Percentiles rank a stretch among this genome's conserved stretches.
Evolutionary conservation across 2,888 invertebrate genomes (phyloP).

Genomic region (Philaethria dido): DNA sequence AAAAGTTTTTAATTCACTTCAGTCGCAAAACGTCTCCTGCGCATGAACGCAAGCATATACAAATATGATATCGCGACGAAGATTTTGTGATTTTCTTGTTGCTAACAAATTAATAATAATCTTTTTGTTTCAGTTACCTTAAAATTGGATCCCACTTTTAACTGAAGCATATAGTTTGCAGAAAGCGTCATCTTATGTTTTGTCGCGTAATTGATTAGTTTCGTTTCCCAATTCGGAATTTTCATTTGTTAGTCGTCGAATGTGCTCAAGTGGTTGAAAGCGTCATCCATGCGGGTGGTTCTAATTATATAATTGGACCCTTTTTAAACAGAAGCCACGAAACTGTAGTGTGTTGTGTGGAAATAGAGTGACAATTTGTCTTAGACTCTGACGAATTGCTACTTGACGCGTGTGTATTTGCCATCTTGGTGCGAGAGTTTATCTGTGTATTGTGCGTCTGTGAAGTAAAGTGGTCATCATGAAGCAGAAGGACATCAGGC

Average conservation of each 20-base stretch:
- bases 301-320: slow-evolving; percentile 80
- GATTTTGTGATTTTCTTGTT: background rate
- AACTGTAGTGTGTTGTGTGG: slow-evolving; percentile 84
- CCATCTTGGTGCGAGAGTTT: slow-evolving; percentile 50
- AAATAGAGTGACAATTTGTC: slow-evolving; percentile 84
- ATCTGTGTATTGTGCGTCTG: slow-evolving; percentile 35
- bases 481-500: slow-evolving; percentile 96
- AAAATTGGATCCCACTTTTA: slow-evolving; percentile 65
- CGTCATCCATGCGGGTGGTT: slow-evolving; percentile 79
- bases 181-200: slow-evolving; percentile 70
- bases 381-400: slow-evolving; percentile 74
- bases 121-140: slow-evolving; percentile 79
- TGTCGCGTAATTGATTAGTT: slow-evolving; percentile 72
- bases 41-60: slow-evolving; percentile 48
- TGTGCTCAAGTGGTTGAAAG: slow-evolving; percentile 79
- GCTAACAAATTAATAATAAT: slow-evolving; percentile 32
- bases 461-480: slow-evolving; percentile 82
- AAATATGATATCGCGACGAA: slow-evolving; percentile 14
- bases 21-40: slow-evolving; percentile 66
- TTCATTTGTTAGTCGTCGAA: slow-evolving; percentile 71
- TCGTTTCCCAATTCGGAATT: slow-evolving; percentile 75
- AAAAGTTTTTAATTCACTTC: slow-evolving; percentile 70
- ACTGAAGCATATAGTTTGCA: slow-evolving; percentile 73
- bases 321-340: slow-evolving; percentile 77
- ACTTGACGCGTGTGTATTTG: slow-evolving; percentile 63